These are phyloP conservation scores for Invenusta paracnida DNA, from an alignment of 2,888 invertebrate species.

Conservation along the genomic window DNA sequence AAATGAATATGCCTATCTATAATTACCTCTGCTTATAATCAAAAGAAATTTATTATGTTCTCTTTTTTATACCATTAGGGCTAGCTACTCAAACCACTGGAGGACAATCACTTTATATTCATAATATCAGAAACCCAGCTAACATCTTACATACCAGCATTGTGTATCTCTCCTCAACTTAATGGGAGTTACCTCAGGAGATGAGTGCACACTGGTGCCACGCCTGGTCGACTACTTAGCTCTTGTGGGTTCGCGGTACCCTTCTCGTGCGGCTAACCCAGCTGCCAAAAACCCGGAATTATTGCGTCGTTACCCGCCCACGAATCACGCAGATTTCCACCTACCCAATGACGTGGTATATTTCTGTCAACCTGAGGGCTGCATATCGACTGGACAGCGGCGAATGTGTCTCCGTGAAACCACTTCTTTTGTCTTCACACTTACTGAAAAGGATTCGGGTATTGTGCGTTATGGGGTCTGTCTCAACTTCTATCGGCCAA, in stretches of 20 bases:
- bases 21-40: no score
- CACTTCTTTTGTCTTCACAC: constrained; percentile 90
- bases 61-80: no score
- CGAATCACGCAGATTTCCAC: constrained; percentile 92
- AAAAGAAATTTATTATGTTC: no score
- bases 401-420: constrained; percentile 70
- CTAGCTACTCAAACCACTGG: no score
- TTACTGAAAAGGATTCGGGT: constrained; percentile 97
- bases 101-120: no score
- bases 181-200: background rate
- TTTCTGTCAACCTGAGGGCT: constrained; percentile 99
- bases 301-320: constrained; percentile 80
- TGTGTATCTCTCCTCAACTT: no score
- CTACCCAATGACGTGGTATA: constrained; percentile 96
- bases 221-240: constrained; percentile 81
- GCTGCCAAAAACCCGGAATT: constrained; percentile 79
- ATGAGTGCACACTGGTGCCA: constrained; percentile 52
- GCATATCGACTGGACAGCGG: constrained; percentile 77
- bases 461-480: constrained; percentile 78
- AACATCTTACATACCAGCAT: no score
- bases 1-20: no score
- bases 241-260: constrained; percentile 80
- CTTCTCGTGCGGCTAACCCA: constrained; percentile 61
- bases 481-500: constrained; percentile 91
- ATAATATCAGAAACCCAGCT: no score